phyloP scores from a whole-genome alignment of 2,113 vertebrate genomes.

The Perca fluviatilis region DNA sequence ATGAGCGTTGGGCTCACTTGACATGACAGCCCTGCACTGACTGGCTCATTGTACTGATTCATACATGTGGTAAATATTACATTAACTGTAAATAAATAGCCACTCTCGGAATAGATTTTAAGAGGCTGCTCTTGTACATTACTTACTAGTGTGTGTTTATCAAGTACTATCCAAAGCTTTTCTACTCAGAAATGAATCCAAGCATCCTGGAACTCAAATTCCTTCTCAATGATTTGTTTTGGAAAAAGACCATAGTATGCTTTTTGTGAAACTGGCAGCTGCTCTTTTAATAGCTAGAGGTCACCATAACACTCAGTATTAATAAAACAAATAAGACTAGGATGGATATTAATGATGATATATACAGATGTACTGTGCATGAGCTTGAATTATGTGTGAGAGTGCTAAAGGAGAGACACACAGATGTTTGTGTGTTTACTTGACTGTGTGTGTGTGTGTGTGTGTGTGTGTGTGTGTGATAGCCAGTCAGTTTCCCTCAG shows the following conservation, averaged over 20 bases:
- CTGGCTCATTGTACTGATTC: conserved; percentile 6
- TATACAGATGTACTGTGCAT: conserved; percentile 52
- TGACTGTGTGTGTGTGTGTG: conserved; percentile 36
- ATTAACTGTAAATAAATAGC: conserved; percentile 21
- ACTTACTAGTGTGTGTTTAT: conserved; percentile 45
- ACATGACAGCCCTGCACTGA: conserved; percentile 18
- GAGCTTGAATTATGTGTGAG: conserved; percentile 57
- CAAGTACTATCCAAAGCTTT: conserved; percentile 8
- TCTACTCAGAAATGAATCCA: conserved; percentile 37
- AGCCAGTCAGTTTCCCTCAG: conserved; percentile 67
- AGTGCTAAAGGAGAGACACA: conserved; percentile 37
- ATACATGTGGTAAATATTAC: conserved; percentile 34
- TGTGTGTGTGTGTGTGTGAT: conserved; percentile 38
- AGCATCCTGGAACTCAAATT: conserved; percentile 48
- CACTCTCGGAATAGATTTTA: conserved; percentile 20
- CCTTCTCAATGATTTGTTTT: conserved; percentile 44
- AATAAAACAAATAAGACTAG: conserved; percentile 61
- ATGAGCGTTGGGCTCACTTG: conserved; percentile 16
- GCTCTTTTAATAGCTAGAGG: conserved; percentile 53
- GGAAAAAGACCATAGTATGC: conserved; percentile 41
- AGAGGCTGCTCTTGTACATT: conserved; percentile 11
- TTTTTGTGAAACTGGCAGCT: conserved; percentile 57
- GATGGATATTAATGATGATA: conserved; percentile 65
- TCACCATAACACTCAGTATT: conserved; percentile 62
- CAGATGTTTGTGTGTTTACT: conserved; percentile 65